These are phyloP conservation scores for Cerceris ruficornis DNA, from an alignment of 2,888 invertebrate species.

Conservation along the genomic window DNA sequence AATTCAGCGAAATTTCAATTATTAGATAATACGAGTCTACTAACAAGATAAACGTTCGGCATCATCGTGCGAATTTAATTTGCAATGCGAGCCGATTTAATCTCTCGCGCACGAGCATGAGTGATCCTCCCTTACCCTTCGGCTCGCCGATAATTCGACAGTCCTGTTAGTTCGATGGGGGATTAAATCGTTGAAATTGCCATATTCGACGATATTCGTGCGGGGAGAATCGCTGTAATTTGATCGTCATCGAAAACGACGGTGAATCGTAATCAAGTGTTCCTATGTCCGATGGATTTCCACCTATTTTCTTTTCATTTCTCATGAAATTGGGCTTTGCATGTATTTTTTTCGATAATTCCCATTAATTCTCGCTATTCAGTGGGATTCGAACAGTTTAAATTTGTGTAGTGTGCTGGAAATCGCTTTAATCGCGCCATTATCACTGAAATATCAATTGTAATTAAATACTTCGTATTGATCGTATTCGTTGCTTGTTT, in stretches of 20 bases:
- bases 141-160: conserved; percentile 1
- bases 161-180: conserved; percentile 10
- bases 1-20: conserved; percentile 60
- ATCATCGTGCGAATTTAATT: conserved; percentile 66
- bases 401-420: no score
- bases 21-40: conserved; percentile 46
- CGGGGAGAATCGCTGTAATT: conserved; percentile 44
- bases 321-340: no score
- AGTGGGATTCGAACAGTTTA: no score
- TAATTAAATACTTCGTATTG: no score
- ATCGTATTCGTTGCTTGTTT: no score
- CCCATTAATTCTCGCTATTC: no score
- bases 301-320: no score
- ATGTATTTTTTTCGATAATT: no score
- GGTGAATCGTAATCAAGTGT: conserved; percentile 7
- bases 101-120: conserved; percentile 14
- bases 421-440: no score
- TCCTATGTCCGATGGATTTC: neutral
- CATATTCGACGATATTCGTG: conserved; percentile 42
- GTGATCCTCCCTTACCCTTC: neutral
- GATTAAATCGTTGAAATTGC: conserved; percentile 30
- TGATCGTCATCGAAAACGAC: neutral
- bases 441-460: no score
- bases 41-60: conserved; percentile 59
- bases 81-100: conserved; percentile 59